Conservation (phyloP, 2,888 invertebrate species). For the Mesorhabditis spiculigera region DNA sequence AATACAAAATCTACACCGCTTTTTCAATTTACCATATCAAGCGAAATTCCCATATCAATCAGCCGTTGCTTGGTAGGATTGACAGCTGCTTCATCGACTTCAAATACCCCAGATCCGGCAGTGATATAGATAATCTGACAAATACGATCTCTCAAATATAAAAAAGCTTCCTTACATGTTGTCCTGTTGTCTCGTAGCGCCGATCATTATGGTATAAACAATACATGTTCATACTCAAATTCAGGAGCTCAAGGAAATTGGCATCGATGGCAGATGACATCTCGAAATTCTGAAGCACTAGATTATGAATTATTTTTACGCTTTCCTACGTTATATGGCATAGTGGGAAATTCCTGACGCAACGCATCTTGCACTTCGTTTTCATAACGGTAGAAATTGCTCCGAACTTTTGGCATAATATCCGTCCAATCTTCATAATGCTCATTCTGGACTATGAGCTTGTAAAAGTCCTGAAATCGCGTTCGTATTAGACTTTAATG, state of each 20-base stretch:
- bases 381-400: slow-evolving; percentile 21
- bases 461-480: slow-evolving; percentile 58
- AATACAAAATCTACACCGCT: not conserved
- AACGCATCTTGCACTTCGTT: slow-evolving; percentile 28
- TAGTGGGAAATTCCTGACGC: slow-evolving; percentile 20
- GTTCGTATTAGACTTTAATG: slow-evolving; percentile 7
- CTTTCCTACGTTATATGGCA: not conserved
- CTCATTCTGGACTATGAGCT: slow-evolving; percentile 96
- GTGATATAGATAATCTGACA: slow-evolving; percentile 83
- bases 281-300: slow-evolving; percentile 19
- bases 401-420: slow-evolving; percentile 60
- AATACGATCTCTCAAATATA: not conserved
- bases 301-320: not conserved
- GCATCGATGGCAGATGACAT: slow-evolving; percentile 73
- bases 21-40: slow-evolving; percentile 65
- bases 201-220: slow-evolving; percentile 95
- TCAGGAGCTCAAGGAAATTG: slow-evolving; percentile 93
- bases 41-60: slow-evolving; percentile 81
- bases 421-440: slow-evolving; percentile 94
- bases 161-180: slow-evolving; percentile 65
- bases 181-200: slow-evolving; percentile 95
- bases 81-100: slow-evolving; percentile 91
- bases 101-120: slow-evolving; percentile 96
- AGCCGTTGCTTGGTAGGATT: slow-evolving; percentile 97
- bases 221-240: slow-evolving; percentile 63